Base-by-base conservation (phyloP, 1,140 invertebrate species). In the Dendroctonus valens region DNA sequence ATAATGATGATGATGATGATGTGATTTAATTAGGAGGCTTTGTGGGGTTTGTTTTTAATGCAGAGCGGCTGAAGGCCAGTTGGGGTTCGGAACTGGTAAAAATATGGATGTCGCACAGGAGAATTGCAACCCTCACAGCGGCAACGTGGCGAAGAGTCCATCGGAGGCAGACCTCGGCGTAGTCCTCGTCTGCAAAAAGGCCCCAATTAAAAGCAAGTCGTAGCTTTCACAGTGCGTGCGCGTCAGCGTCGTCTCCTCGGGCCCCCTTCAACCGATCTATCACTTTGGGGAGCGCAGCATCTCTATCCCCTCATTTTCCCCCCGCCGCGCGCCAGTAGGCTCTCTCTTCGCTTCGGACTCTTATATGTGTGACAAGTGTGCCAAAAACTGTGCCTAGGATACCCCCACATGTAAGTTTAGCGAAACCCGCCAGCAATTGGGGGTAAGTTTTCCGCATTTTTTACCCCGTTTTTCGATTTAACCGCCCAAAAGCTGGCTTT, bases 201-300 rank as follows among this genome's bases (percentile, higher is more conserved):
- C 70, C 76, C 76, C 75, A 78, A 78, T 78, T 78, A 78, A 77
- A 76, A 77, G 72, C 65, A 41, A 62, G 58, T 62, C 65, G 65
- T 55, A 61, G 65, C 52, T 62, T 67, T 67, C 65, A 52, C 73
- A 76, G 75, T 78, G 77, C 77, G 77, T 78, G 77, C 77, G 77
- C 77, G 74, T 50, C 63, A 40, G 11, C 63, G 41, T 61, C 59
- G 50, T 61, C 49, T 52, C 39, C 49, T 61, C 41, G 9, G 75
- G 76, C 72, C 74, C 75, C 76, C 75, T 39, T 62, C 58, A 9
- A 50, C 73, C 75, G 77, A 77, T 78, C 77, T 78, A 77, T 74
- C 77, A 76, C 75, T 65, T 65, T 41, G 65, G 70, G 76, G 72
- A 71, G 68, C 69, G 72, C 74, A 75, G 74, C 75, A 61, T 67